A percentile compares a stretch with the other conserved stretches of the same genome.
phyloP scores from a whole-genome alignment of 2,888 invertebrate genomes.

The Cryptocheilus praepositus region DNA sequence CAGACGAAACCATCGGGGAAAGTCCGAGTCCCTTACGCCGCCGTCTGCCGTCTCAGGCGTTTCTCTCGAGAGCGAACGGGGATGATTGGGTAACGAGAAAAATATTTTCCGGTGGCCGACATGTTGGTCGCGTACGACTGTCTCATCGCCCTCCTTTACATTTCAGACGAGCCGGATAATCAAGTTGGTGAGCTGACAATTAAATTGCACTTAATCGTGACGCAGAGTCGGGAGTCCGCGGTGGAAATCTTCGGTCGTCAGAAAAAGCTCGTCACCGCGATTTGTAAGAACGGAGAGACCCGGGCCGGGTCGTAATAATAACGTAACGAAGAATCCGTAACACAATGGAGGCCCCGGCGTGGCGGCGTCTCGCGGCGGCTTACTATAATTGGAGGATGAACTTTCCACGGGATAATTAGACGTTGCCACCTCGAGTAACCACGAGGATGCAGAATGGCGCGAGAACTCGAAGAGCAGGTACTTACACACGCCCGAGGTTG shows the following conservation, averaged over 20 bases:
- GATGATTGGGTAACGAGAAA: too few species aligned
- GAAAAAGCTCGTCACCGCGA: neutral
- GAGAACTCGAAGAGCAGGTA: constrained; percentile 28
- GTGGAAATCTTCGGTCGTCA: neutral
- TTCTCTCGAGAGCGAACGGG: too few species aligned
- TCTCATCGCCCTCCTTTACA: too few species aligned
- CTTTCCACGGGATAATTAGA: constrained; percentile 64
- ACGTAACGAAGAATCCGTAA: constrained; percentile 45
- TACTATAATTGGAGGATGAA: constrained; percentile 62
- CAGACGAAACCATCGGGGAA: too few species aligned
- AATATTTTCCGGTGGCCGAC: too few species aligned
- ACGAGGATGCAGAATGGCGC: constrained; percentile 35
- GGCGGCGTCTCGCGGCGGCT: constrained; percentile 49
- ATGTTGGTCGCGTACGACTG: too few species aligned
- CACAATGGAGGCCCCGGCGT: constrained; percentile 17
- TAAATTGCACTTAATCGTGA: too few species aligned
- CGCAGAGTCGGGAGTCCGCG: too few species aligned
- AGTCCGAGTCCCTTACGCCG: too few species aligned
- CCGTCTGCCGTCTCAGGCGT: too few species aligned
- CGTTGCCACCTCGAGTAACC: constrained; percentile 54
- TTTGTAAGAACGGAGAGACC: constrained; percentile 17
- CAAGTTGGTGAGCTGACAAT: too few species aligned
- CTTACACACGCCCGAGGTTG: neutral
- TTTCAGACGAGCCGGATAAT: too few species aligned
- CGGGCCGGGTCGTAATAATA: constrained; percentile 36